Percentiles rank a stretch among this genome's conserved stretches.
phyloP scores from a whole-genome alignment of 53 echinoderm and acorn worm genomes.

The Hippasteria phrygiana region DNA sequence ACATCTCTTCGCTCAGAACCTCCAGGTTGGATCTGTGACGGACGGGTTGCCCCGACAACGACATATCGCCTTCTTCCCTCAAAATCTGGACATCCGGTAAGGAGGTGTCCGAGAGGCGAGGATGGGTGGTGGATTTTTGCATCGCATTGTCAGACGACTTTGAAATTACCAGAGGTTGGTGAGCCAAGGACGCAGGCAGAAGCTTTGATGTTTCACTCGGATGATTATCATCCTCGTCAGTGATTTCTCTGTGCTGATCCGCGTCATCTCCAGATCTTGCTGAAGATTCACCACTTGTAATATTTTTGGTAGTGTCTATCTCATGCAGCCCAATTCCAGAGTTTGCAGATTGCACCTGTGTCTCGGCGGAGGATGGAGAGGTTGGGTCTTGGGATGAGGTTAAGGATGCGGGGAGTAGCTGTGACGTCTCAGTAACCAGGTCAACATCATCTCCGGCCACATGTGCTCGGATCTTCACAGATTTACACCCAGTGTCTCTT shows the following conservation, averaged over 20 bases:
- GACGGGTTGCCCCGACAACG: not conserved
- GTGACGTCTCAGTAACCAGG: conserved; percentile 22
- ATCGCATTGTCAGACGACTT: not conserved
- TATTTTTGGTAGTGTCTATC: conserved; percentile 7
- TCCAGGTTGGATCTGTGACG: conserved; percentile 50
- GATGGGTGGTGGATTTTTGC: not conserved
- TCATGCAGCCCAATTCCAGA: not conserved
- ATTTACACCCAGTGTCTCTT: conserved; percentile 57
- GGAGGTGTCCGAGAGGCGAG: conserved; percentile 20
- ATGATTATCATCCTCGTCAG: not conserved
- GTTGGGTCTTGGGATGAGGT: not conserved
- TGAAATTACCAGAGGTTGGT: not conserved
- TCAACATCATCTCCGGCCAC: conserved; percentile 25
- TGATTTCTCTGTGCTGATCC: not conserved
- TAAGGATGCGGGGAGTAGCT: conserved; percentile 38
- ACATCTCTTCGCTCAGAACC: conserved; percentile 33
- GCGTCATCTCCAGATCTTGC: not conserved
- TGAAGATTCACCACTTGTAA: not conserved
- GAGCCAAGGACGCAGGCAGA: not conserved
- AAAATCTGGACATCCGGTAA: conserved; percentile 47
- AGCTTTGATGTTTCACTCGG: not conserved
- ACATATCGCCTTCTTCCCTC: not conserved
- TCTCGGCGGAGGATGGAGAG: not conserved
- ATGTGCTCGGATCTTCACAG: conserved; percentile 45
- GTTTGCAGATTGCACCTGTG: conserved; percentile 20